phyloP scores from a whole-genome alignment of 92 coral and sea anemone genomes.

The Chrysogorgia sp. region DNA sequence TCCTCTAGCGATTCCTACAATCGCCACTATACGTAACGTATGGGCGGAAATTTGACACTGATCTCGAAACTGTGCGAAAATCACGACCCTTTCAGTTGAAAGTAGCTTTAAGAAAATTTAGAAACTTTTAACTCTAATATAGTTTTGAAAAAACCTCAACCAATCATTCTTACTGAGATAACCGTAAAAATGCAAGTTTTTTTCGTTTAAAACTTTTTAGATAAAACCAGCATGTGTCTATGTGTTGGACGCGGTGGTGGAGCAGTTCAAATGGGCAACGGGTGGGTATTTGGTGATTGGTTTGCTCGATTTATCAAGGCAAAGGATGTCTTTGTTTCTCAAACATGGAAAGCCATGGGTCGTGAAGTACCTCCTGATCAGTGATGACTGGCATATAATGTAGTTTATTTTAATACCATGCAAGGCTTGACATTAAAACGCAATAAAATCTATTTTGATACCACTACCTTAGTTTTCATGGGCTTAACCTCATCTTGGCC shows the following conservation, averaged over 20 bases:
- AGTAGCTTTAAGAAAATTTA: too few species aligned
- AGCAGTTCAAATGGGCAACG: constrained; percentile 80
- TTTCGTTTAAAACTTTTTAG: constrained; percentile 28
- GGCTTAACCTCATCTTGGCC: too few species aligned
- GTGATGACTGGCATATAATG: not conserved
- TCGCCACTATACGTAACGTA: too few species aligned
- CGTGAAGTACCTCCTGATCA: constrained; percentile 70
- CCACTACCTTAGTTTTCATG: too few species aligned
- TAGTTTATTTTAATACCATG: not conserved
- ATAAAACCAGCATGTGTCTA: constrained; percentile 69
- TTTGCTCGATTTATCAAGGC: constrained; percentile 78
- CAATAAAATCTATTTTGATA: not conserved
- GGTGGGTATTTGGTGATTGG: constrained; percentile 96
- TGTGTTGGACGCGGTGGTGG: constrained; percentile 88
- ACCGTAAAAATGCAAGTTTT: not conserved
- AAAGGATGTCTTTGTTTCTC: constrained; percentile 74
- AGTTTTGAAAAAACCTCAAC: too few species aligned
- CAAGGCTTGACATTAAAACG: not conserved
- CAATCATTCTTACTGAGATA: not conserved
- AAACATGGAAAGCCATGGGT: constrained; percentile 90
- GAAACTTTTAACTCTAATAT: too few species aligned
- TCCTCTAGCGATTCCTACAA: too few species aligned
- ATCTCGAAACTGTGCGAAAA: too few species aligned
- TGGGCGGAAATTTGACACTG: too few species aligned
- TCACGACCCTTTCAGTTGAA: too few species aligned